A percentile compares a stretch with the other conserved stretches of the same genome.
These are phyloP conservation scores for Neotoma lepida DNA, from an alignment of 2,113 vertebrate species.

Conservation along the genomic window DNA sequence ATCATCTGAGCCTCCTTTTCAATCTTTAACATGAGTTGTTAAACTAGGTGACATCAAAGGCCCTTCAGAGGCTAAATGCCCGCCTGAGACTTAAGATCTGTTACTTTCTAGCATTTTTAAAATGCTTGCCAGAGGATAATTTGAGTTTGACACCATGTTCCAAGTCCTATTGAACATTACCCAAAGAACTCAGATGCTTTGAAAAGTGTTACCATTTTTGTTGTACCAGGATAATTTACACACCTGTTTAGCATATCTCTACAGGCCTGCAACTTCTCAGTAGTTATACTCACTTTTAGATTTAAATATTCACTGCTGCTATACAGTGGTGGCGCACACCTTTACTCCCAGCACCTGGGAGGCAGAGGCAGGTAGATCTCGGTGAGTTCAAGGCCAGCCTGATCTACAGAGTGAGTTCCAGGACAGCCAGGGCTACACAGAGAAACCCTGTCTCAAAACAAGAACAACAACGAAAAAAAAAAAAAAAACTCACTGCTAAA, in stretches of 20 bases:
- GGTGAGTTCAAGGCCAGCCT: not conserved
- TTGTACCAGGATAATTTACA: not conserved
- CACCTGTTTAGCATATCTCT: not conserved
- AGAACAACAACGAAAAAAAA: not conserved
- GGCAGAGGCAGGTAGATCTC: not conserved
- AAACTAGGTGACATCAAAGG: constrained; percentile 39
- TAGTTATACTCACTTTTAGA: not conserved
- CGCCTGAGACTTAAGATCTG: constrained; percentile 38
- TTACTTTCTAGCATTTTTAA: not conserved
- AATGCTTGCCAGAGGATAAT: constrained; percentile 5
- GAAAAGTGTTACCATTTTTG: constrained; percentile 35
- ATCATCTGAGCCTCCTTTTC: constrained; percentile 41
- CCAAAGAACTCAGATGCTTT: not conserved
- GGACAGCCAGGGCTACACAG: not conserved
- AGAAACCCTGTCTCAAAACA: not conserved
- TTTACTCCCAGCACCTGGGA: not conserved
- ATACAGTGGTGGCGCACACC: not conserved
- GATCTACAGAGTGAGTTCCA: not conserved
- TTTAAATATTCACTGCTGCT: not conserved
- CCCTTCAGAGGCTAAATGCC: not conserved
- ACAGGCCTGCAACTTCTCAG: not conserved
- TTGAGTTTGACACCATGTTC: constrained; percentile 5
- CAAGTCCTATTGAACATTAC: not conserved
- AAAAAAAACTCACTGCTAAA: not conserved
- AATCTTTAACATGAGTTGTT: constrained; percentile 47